phyloP scores from a whole-genome alignment of 2,113 vertebrate genomes.

The Lepus europaeus region DNA sequence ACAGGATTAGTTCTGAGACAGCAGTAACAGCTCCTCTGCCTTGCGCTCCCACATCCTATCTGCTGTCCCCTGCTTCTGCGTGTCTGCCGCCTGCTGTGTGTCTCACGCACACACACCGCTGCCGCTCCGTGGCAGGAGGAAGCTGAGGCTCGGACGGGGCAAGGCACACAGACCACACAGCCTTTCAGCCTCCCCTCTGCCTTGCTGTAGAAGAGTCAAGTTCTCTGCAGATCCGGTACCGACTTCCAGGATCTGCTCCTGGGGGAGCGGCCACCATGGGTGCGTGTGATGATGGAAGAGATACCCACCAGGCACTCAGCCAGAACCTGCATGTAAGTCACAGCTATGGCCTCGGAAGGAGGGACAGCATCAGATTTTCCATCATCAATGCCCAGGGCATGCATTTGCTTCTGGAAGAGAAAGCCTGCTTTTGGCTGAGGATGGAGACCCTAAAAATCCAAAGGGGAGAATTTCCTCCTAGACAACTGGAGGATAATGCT shows the following conservation, averaged over 20 bases:
- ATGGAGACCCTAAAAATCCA: constrained; percentile 71
- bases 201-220: not conserved
- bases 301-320: constrained; percentile 49
- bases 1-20: not conserved
- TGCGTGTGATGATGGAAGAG: constrained; percentile 56
- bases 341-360: constrained; percentile 62
- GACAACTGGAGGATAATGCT: constrained; percentile 56
- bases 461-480: constrained; percentile 63
- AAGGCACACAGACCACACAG: too few species aligned
- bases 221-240: not conserved
- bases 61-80: not conserved
- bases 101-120: too few species aligned
- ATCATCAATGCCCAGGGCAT: constrained; percentile 58
- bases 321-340: constrained; percentile 72
- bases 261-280: constrained; percentile 50
- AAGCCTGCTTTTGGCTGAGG: constrained; percentile 75
- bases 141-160: not conserved
- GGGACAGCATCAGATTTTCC: constrained; percentile 60
- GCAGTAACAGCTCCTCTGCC: too few species aligned
- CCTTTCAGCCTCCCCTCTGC: not conserved
- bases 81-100: accelerated
- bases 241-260: not conserved
- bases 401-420: constrained; percentile 78
- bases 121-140: not conserved
- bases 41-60: accelerated